Conservation (phyloP, 2,797 vertebrate species). For the Bradypodion ventrale region DNA sequence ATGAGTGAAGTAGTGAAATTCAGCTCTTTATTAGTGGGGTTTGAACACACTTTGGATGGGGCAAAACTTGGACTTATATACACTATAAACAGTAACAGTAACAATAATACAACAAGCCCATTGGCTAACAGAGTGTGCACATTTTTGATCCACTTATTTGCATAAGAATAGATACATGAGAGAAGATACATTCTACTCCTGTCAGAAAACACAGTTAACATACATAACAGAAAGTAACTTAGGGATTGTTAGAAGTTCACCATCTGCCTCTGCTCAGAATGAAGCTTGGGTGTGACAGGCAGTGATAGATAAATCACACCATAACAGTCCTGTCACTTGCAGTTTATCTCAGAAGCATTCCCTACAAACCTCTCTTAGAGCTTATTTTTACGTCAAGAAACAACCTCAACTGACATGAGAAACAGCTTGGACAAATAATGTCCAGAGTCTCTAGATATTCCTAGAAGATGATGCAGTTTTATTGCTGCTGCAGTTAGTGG, state of each 20-base stretch:
- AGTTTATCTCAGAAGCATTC: background rate
- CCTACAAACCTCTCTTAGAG: background rate
- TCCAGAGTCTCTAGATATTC: background rate
- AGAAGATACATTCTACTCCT: too few species aligned
- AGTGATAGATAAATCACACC: conserved; percentile 9
- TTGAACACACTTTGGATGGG: too few species aligned
- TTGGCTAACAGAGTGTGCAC: too few species aligned
- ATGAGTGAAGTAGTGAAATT: too few species aligned
- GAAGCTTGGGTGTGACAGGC: conserved; percentile 5
- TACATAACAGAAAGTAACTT: background rate
- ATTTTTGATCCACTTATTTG: too few species aligned
- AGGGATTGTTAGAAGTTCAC: background rate
- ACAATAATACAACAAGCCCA: too few species aligned
- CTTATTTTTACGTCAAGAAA: background rate
- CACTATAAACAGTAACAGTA: too few species aligned
- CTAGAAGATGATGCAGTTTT: background rate
- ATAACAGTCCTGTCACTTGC: background rate
- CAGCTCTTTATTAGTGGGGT: too few species aligned
- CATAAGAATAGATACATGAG: too few species aligned
- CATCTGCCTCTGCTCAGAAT: conserved; percentile 15
- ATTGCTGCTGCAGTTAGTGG: background rate
- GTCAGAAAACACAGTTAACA: too few species aligned
- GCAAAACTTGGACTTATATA: too few species aligned
- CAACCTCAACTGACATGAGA: background rate
- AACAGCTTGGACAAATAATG: background rate